These are phyloP conservation scores for Motacilla tschutschensis DNA, from an alignment of 2,113 vertebrate genomes.

Conservation along the genomic window DNA sequence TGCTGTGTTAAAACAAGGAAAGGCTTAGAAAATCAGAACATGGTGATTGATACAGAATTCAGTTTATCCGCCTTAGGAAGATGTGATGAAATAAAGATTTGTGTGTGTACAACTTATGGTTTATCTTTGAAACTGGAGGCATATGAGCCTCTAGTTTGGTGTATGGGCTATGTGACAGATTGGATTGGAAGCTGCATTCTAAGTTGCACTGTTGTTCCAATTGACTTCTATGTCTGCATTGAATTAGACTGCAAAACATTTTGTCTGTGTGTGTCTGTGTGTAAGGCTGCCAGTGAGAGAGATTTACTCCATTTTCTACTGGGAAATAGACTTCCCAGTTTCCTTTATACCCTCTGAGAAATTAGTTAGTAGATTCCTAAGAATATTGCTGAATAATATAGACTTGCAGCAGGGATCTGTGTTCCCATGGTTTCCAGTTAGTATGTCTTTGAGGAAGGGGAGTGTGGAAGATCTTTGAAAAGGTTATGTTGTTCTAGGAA, in stretches of 20 bases:
- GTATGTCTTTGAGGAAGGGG: not conserved
- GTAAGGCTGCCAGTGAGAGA: not conserved
- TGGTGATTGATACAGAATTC: not conserved
- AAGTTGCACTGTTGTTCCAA: not conserved
- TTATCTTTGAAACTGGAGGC: conserved; percentile 7
- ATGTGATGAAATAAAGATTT: conserved; percentile 11
- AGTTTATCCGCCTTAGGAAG: not conserved
- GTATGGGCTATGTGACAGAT: not conserved
- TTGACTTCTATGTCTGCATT: not conserved
- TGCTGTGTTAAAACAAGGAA: not conserved
- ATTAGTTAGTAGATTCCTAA: not conserved
- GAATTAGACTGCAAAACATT: not conserved
- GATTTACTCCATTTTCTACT: not conserved
- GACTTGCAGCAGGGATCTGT: not conserved
- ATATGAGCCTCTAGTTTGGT: not conserved
- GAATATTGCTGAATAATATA: not conserved
- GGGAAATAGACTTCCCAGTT: not conserved
- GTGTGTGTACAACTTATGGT: not conserved
- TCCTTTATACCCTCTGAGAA: not conserved
- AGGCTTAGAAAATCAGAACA: conserved; percentile 8
- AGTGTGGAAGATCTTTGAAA: not conserved
- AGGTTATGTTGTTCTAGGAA: not conserved
- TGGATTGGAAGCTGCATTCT: not conserved
- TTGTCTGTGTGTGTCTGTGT: not conserved
- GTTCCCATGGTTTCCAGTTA: not conserved